Conservation (phyloP, 2,888 invertebrate genomes). For the Gonocerus acuteangulatus region DNA sequence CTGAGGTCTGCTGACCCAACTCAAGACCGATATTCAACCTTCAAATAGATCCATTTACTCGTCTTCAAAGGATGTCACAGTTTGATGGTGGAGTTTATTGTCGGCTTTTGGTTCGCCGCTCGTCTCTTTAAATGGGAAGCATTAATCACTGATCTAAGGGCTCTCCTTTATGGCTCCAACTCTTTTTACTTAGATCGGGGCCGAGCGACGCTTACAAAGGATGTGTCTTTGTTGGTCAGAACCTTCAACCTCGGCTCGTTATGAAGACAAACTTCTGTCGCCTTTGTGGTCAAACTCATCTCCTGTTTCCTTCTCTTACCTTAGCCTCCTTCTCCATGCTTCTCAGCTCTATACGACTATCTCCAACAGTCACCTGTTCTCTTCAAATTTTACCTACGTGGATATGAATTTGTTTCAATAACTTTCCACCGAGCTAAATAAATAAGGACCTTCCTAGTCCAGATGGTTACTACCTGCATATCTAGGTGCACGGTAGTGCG, state of each 20-base stretch:
- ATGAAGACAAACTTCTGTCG: conserved; percentile 18
- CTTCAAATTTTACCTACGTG: too few relatives aligned
- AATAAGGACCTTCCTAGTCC: too few relatives aligned
- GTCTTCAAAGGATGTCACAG: conserved; percentile 12
- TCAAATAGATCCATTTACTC: conserved; percentile 16
- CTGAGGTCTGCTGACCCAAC: neutral
- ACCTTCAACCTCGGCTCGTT: conserved; percentile 13
- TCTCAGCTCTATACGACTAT: too few relatives aligned
- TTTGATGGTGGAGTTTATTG: conserved; percentile 8
- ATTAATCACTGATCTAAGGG: conserved; percentile 21
- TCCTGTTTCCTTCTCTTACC: too few relatives aligned
- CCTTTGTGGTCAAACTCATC: conserved; percentile 20
- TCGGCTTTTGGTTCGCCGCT: conserved; percentile 1
- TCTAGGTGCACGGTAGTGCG: too few relatives aligned
- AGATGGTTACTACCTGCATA: too few relatives aligned
- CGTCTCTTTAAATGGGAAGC: conserved; percentile 7
- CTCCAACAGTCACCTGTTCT: too few relatives aligned
- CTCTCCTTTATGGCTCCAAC: conserved; percentile 10
- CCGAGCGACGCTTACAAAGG: conserved; percentile 6
- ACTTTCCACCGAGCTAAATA: too few relatives aligned
- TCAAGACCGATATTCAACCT: conserved; percentile 1
- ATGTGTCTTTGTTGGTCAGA: conserved; percentile 10
- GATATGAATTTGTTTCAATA: too few relatives aligned
- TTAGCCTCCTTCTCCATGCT: too few relatives aligned
- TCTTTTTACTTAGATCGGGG: conserved; percentile 9